Base-by-base conservation (phyloP, 2,113 vertebrate species). In the Engystomops pustulosus region DNA sequence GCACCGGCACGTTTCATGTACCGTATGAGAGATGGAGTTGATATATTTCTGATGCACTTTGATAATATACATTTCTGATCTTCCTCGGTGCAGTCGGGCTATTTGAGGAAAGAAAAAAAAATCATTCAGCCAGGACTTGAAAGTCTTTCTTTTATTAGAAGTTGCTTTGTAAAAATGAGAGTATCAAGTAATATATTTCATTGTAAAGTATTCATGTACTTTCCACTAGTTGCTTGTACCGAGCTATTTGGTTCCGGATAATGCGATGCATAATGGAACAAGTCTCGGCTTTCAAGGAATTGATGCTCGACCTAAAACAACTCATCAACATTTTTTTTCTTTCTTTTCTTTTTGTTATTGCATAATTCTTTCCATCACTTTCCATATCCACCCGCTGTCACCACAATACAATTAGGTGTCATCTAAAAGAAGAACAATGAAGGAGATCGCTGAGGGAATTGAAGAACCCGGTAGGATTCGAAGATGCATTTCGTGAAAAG, bases 51-150 rank as follows among this genome's bases (percentile, higher is more conserved):
- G 74, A 84, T 84, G 74, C 74, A 78, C 82, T 84, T 84, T 84
- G 82, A 84, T 84, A 78, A 84, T 84, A 84, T 78, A 77, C 82
- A 84, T 84, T 84, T 84, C 82, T 84, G 82, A 84, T 84, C 82
- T 84, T 78, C 82, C 82, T 32, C 72, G 51, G 71, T 84, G 76
- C 71, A 75, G 81, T 51, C 36, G 44, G 82, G 82, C 82, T 84
- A 84, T 84, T 69, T 84, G 74, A 72, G 80, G 32, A 51, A 72
- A 79, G 32, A 51, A 72, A 79, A 62, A 69, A 81, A 76, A 83
- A 84, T 78, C 60, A 78, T 78, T 78, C 45, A 78, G 82, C 69
- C 45, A 55, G 74, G 78, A 53, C 74, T 84, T 84, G 60, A 84
- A 84, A 78, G 82, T 69, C 72, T 84, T 84, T 55, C 82, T 78